These are phyloP conservation scores for Trichoplax adhaerens DNA, from an alignment of 37 sponge, comb jelly and placozoan species.

Conservation along the genomic window DNA sequence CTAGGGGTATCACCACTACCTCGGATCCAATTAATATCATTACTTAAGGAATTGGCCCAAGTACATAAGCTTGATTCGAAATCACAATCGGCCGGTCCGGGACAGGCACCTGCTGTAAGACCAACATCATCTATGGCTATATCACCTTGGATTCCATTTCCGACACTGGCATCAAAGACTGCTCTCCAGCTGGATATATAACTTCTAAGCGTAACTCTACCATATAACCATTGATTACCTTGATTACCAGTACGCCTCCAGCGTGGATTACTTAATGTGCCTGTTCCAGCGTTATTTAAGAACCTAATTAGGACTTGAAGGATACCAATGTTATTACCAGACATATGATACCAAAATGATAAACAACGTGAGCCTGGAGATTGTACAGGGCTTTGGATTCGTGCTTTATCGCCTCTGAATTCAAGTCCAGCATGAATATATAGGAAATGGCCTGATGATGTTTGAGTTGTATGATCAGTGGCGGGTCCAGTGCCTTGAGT, in stretches of 20 bases:
- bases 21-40: constrained; percentile 27
- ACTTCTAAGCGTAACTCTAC: constrained; percentile 1
- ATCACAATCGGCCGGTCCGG: too few relatives aligned
- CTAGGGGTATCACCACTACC: constrained; percentile 13
- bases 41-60: background rate
- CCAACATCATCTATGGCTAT: background rate
- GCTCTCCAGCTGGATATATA: background rate
- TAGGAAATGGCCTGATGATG: too few relatives aligned
- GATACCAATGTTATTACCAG: constrained; percentile 10
- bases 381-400: constrained; percentile 7
- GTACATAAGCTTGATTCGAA: too few relatives aligned
- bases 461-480: too few relatives aligned
- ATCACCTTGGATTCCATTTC: background rate
- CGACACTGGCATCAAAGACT: background rate
- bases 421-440: too few relatives aligned
- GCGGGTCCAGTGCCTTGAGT: too few relatives aligned
- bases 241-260: constrained; percentile 16
- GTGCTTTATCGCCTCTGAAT: too few relatives aligned
- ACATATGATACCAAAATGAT: constrained; percentile 17
- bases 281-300: too few relatives aligned
- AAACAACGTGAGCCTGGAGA: too few relatives aligned
- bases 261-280: too few relatives aligned
- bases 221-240: constrained; percentile 14
- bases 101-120: background rate
- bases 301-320: constrained; percentile 3